Base-by-base conservation (phyloP, 2,113 vertebrate genomes). In the Epinephelus lanceolatus region DNA sequence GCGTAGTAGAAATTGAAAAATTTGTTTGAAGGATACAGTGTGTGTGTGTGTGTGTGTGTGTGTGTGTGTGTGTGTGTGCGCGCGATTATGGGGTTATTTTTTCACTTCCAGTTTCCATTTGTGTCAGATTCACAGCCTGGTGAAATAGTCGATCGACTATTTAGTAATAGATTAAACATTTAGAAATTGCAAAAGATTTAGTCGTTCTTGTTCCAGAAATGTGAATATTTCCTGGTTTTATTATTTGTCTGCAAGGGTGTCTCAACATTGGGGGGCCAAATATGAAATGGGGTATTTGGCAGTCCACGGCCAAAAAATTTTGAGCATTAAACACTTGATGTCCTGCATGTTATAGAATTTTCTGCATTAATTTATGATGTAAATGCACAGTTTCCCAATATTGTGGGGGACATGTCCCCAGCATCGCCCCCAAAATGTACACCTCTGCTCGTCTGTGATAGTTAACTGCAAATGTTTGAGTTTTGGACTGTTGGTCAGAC, bases 91-190 rank as follows among this genome's bases (percentile, higher is more conserved):
- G 30, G 52, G 42, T 81, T 75, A 42, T 74, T 70, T 9, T 42
- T 15, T 42, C 10, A 56, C 51, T 45, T 72, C 33, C 62, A 33
- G 33, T 76, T 63, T 55, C 25, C 49, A 30, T 65, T 37, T 42
- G 60, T 67, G 15, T 63, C 56, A 60, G 47, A 67, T 71, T 45
- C 15, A 68, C 71, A 33, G 40, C 5, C 71, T 73, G 17, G 74
- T 77, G n/a, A 76, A 69, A 69, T 56, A 23, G 23, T 51, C 2
- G 21, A 57, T n/a, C n/a, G 2, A 62, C 40, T 42, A n/a, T 17
- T 18, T 30, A 70, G 4, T 55, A 4, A 30, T 30, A 8, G 1
- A 12, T 42, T 18, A 37, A 75, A 4, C 5, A 1, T 33, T 61
- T 17, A 52, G 3, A 21, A 69, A 55, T 59, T 15, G 42, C 15